These are phyloP conservation scores for Enteromius unitaeniatus DNA, from an alignment of 2,797 vertebrate genomes.

Conservation along the genomic window DNA sequence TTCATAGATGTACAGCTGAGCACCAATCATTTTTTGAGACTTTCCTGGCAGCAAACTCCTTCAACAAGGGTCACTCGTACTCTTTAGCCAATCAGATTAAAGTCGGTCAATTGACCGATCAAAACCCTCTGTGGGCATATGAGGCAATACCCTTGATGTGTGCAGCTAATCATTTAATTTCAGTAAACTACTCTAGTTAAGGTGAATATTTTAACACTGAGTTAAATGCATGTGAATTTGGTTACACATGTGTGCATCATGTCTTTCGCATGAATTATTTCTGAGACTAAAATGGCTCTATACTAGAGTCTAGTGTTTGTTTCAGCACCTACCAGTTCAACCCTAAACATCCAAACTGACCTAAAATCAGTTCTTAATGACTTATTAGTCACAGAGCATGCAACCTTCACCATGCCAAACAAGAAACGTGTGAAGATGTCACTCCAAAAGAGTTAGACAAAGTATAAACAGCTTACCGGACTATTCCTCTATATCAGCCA, in stretches of 20 bases:
- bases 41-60: not conserved
- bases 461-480: constrained; percentile 87
- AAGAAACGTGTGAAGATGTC: constrained; percentile 35
- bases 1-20: not conserved
- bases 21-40: not conserved
- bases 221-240: not conserved
- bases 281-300: not conserved
- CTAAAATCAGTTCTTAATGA: not conserved
- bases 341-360: not conserved
- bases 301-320: not conserved
- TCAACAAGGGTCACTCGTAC: not conserved
- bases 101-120: not conserved
- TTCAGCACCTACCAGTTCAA: not conserved
- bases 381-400: constrained; percentile 1
- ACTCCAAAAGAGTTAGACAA: constrained; percentile 49
- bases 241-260: not conserved
- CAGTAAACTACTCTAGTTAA: not conserved
- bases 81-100: not conserved
- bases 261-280: not conserved
- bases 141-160: not conserved
- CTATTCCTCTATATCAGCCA: constrained; percentile 91
- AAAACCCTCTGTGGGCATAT: not conserved
- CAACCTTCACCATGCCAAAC: constrained; percentile 15
- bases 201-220: not conserved
- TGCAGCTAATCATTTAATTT: not conserved